A percentile compares a stretch with the other conserved stretches of the same genome.
Evolutionary conservation across 1,140 invertebrate species (phyloP).

Genomic region (Penaeus indicus): DNA sequence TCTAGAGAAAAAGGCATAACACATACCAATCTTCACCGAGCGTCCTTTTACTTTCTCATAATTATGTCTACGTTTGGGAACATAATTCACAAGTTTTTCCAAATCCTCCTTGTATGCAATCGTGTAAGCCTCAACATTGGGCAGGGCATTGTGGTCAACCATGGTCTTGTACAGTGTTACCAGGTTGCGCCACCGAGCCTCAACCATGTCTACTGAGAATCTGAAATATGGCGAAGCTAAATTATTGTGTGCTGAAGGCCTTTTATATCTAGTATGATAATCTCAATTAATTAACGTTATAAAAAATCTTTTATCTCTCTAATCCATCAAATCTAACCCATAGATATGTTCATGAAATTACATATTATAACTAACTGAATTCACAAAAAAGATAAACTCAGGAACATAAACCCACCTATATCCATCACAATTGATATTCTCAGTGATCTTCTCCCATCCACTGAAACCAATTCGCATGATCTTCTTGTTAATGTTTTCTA

Average conservation of each 20-base stretch:
- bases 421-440: slow-evolving; percentile 50
- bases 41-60: slow-evolving; percentile 59
- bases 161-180: slow-evolving; percentile 57
- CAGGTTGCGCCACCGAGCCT: slow-evolving; percentile 55
- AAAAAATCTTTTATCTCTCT: no score
- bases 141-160: slow-evolving; percentile 53
- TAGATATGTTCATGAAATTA: no score
- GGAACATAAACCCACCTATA: slow-evolving; percentile 35
- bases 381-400: background rate
- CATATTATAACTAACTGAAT: no score
- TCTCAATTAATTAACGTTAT: no score
- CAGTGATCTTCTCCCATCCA: slow-evolving; percentile 60
- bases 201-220: slow-evolving; percentile 51
- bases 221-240: slow-evolving; percentile 3
- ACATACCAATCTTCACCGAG: slow-evolving; percentile 54
- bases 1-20: background rate
- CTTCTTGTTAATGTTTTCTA: slow-evolving; percentile 49
- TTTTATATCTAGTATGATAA: no score
- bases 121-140: slow-evolving; percentile 52
- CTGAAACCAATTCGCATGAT: slow-evolving; percentile 54
- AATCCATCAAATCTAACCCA: no score
- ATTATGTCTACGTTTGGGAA: slow-evolving; percentile 48
- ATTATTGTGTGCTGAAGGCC: background rate
- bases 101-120: slow-evolving; percentile 48
- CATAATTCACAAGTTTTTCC: slow-evolving; percentile 51